Conservation (phyloP, 1,140 invertebrate species). For the Subanguina moxae region DNA sequence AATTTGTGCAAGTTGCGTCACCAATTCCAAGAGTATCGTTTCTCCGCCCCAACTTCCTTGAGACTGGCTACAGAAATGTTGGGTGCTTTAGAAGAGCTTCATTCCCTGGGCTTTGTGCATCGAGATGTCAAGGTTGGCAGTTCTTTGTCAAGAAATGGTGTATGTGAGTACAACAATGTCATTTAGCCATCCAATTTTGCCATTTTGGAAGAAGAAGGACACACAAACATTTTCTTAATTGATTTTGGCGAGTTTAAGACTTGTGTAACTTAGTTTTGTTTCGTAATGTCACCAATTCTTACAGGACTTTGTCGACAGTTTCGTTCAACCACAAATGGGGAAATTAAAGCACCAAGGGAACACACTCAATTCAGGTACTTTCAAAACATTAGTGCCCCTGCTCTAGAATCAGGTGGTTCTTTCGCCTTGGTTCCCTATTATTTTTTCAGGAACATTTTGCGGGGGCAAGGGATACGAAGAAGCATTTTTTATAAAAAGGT, state of each 20-base stretch:
- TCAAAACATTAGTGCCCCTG: too few species aligned
- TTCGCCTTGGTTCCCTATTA: background rate
- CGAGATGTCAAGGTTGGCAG: constrained; percentile 51
- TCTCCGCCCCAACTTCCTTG: constrained; percentile 52
- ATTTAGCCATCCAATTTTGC: constrained; percentile 57
- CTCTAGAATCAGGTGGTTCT: too few species aligned
- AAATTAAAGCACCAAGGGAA: constrained; percentile 52
- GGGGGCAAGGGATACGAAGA: background rate
- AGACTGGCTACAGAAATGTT: constrained; percentile 49
- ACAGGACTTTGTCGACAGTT: constrained; percentile 49
- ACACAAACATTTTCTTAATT: constrained; percentile 43
- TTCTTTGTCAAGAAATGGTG: background rate
- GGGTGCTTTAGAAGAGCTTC: constrained; percentile 47
- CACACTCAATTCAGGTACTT: constrained; percentile 42
- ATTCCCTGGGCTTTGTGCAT: constrained; percentile 51
- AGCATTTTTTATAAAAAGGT: background rate
- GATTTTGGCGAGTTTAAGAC: constrained; percentile 47
- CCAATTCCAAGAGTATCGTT: constrained; percentile 55
- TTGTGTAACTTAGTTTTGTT: too few species aligned
- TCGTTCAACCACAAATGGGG: constrained; percentile 37
- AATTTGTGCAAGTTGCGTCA: constrained; percentile 51
- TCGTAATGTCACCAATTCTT: too few species aligned
- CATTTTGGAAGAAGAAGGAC: constrained; percentile 27
- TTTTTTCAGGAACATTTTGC: background rate
- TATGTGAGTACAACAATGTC: background rate